phyloP scores from a whole-genome alignment of 2,797 vertebrate species.

The Aratinga solstitialis region DNA sequence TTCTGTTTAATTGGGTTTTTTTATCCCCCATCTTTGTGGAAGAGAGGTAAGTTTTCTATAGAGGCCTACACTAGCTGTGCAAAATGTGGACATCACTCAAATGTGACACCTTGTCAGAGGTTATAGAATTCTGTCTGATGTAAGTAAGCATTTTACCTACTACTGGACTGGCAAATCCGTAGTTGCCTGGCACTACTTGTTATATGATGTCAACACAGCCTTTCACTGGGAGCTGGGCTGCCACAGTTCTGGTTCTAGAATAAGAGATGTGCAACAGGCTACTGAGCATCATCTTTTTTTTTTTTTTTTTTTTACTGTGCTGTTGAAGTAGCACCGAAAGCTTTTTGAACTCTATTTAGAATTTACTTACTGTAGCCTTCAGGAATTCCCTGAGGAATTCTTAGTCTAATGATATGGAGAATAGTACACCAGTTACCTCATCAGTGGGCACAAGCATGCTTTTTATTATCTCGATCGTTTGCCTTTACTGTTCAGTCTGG shows the following conservation, averaged over 20 bases:
- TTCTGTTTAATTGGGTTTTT: neutral
- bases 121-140: neutral
- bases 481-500: neutral
- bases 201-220: neutral
- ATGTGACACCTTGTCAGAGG: neutral
- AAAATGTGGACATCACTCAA: neutral
- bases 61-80: neutral
- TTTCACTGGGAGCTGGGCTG: neutral
- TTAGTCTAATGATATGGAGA: neutral
- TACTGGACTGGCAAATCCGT: neutral
- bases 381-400: neutral
- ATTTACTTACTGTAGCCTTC: neutral
- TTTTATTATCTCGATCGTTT: fast-evolving
- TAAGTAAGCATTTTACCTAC: neutral
- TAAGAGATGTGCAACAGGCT: neutral
- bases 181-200: neutral
- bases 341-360: neutral
- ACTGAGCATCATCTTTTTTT: fast-evolving
- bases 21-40: neutral
- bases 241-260: neutral
- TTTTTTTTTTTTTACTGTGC: neutral
- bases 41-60: neutral
- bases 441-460: neutral
- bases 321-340: neutral
- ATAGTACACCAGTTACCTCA: neutral